phyloP scores from a whole-genome alignment of 2,797 vertebrate species.

The Xerus rutilus region DNA sequence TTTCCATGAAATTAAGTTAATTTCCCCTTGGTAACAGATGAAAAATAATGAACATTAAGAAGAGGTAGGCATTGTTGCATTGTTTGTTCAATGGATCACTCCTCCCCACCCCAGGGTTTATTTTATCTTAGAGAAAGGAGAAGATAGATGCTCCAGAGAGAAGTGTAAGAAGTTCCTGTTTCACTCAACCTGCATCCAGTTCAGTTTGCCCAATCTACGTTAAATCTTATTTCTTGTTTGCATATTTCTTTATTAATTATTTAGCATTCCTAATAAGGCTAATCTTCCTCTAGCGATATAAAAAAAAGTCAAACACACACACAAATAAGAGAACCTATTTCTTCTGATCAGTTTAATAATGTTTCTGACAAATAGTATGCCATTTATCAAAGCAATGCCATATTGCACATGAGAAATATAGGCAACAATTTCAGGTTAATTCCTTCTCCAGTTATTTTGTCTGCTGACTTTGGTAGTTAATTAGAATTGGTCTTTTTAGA shows the following conservation, averaged over 20 bases:
- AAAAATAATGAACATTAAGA: constrained; percentile 3
- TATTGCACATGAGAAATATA: constrained; percentile 18
- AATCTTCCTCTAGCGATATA: neutral
- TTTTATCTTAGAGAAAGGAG: neutral
- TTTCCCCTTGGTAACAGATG: neutral
- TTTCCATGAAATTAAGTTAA: neutral
- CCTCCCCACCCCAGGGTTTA: neutral
- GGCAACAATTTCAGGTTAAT: constrained; percentile 8
- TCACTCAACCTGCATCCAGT: neutral
- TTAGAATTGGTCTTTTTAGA: neutral
- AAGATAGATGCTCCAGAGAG: neutral
- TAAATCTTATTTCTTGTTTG: neutral
- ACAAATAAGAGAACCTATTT: neutral
- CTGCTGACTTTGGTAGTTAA: constrained; percentile 12
- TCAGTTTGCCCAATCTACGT: neutral
- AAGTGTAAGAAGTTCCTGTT: neutral
- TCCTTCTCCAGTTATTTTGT: neutral
- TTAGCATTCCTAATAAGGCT: neutral
- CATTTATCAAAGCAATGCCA: neutral
- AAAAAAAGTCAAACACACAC: neutral
- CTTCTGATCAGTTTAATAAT: constrained; percentile 6
- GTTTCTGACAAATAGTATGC: neutral
- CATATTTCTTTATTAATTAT: neutral
- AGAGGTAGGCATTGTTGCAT: neutral
- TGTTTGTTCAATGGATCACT: neutral